Conservation (phyloP, 2,113 vertebrate species). For the Clarias batrachus region DNA sequence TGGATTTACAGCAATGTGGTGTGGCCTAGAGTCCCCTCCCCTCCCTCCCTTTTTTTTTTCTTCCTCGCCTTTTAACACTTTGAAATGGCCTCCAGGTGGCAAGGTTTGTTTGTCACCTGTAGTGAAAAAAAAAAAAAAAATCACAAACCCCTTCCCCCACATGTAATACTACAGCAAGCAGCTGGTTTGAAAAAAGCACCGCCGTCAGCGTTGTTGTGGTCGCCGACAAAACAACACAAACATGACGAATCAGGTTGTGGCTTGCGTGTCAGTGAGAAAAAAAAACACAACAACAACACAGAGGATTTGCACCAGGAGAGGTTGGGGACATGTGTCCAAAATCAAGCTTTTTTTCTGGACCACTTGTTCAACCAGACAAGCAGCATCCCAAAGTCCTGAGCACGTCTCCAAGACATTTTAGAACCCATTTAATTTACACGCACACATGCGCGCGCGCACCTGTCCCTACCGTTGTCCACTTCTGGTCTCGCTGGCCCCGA, state of each 20-base stretch:
- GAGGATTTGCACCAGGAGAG: background rate
- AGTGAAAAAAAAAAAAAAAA: background rate
- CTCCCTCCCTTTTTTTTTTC: background rate
- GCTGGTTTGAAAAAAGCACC: background rate
- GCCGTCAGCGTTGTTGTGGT: background rate
- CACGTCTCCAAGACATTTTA: too few species aligned
- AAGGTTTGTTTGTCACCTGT: constrained; percentile 39
- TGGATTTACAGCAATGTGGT: background rate
- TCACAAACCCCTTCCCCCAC: too few species aligned
- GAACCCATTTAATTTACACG: too few species aligned
- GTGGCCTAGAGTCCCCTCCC: background rate
- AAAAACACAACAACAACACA: background rate
- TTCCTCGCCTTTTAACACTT: constrained; percentile 15
- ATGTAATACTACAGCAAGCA: background rate
- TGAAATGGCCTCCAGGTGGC: constrained; percentile 60
- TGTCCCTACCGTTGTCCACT: too few species aligned
- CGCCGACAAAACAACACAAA: background rate
- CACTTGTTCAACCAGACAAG: too few species aligned
- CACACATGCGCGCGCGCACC: too few species aligned
- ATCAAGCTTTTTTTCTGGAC: background rate
- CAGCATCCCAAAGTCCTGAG: too few species aligned
- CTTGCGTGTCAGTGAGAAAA: background rate
- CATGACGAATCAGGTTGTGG: background rate
- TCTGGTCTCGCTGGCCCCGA: too few species aligned
- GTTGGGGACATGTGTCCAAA: background rate